Conservation (phyloP, 2,113 vertebrate genomes). For the Nymphicus hollandicus region DNA sequence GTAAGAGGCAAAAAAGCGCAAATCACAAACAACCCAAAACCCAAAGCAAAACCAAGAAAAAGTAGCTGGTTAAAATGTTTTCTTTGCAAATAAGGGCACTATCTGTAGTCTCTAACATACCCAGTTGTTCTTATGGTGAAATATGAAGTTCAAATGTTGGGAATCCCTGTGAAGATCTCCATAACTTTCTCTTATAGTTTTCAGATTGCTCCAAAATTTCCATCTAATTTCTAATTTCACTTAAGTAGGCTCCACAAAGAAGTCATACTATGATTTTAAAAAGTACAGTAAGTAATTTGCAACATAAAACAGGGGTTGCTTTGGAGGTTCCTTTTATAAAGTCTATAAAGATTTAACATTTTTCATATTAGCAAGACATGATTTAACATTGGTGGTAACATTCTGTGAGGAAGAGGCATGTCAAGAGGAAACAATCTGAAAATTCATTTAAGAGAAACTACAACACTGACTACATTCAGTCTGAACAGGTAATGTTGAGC, state of each 20-base stretch:
- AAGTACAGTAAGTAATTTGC: background rate
- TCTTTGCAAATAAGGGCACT: background rate
- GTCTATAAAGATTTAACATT: background rate
- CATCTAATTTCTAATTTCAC: background rate
- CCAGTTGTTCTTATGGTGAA: background rate
- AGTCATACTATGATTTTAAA: background rate
- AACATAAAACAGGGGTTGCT: background rate
- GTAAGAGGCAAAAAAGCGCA: background rate
- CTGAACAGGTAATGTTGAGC: background rate
- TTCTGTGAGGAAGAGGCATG: background rate
- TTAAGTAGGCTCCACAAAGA: background rate
- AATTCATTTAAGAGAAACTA: background rate
- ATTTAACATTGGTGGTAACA: background rate
- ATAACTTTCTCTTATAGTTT: background rate
- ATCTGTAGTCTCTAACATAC: background rate
- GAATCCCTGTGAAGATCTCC: background rate
- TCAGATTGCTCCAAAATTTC: background rate
- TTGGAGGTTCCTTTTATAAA: background rate
- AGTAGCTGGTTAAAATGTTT: background rate
- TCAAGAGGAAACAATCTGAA: background rate
- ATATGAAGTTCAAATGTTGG: background rate
- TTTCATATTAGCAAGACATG: background rate
- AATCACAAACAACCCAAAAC: background rate
- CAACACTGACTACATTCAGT: background rate
- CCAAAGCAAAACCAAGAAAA: background rate